phyloP scores from a whole-genome alignment of 2,888 invertebrate genomes.

The Tipula helvola region DNA sequence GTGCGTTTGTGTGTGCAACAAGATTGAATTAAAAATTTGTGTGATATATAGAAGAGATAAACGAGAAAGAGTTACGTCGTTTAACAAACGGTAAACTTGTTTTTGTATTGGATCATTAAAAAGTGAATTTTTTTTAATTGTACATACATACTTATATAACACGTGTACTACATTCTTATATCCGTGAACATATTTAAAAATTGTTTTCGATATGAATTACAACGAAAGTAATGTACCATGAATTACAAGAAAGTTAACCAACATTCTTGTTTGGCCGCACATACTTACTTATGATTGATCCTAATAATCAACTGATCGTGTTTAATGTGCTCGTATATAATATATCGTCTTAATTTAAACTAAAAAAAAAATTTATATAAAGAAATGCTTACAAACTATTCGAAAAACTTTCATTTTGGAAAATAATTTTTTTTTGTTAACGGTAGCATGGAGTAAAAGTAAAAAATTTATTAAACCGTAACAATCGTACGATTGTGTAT shows the following conservation, averaged over 20 bases:
- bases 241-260: background rate
- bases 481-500: background rate
- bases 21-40: background rate
- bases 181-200: background rate
- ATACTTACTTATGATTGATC: background rate
- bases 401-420: background rate
- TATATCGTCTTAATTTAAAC: background rate
- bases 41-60: background rate
- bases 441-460: background rate
- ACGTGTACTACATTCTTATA: background rate
- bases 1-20: background rate
- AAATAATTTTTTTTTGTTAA: background rate
- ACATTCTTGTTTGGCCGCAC: too few relatives aligned
- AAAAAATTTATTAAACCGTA: background rate
- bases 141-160: background rate
- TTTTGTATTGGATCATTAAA: background rate
- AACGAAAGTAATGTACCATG: background rate
- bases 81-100: background rate
- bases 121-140: background rate
- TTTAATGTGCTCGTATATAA: background rate
- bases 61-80: background rate
- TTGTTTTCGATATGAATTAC: background rate
- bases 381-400: background rate
- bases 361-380: too few relatives aligned
- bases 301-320: background rate